These are phyloP conservation scores for Synergus gifuensis DNA, from an alignment of 2,888 invertebrate genomes.

Conservation along the genomic window DNA sequence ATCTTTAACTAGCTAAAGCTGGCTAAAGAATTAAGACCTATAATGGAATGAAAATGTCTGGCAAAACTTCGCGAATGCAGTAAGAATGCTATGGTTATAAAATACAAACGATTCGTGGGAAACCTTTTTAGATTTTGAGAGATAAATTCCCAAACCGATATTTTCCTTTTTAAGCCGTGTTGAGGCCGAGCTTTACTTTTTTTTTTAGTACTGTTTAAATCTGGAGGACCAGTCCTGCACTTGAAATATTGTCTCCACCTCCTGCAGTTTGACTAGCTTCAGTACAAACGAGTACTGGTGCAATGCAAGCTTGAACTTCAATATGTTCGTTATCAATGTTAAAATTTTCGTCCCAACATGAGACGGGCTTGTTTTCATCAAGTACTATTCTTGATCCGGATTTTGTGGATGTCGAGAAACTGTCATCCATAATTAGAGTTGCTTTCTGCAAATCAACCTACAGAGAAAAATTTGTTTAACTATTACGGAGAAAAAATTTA, in stretches of 20 bases:
- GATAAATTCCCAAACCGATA: not conserved
- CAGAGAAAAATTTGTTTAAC: conserved; percentile 23
- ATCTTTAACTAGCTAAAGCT: not conserved
- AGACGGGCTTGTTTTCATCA: conserved; percentile 85
- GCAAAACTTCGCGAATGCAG: not conserved
- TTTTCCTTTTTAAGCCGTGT: conserved; percentile 1
- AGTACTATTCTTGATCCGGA: conserved; percentile 82
- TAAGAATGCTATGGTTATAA: not conserved
- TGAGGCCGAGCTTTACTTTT: not conserved
- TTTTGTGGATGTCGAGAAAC: conserved; percentile 86
- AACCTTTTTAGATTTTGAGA: not conserved
- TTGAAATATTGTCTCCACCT: conserved; percentile 93
- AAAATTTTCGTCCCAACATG: conserved; percentile 88
- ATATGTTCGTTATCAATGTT: conserved; percentile 73
- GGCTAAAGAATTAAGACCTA: not conserved
- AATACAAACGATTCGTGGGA: not conserved
- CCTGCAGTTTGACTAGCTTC: conserved; percentile 90
- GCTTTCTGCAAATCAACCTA: conserved; percentile 80
- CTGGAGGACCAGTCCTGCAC: conserved; percentile 90
- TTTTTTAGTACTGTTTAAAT: conserved; percentile 75
- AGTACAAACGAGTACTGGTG: conserved; percentile 91
- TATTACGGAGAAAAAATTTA: not conserved
- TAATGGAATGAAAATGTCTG: conserved; percentile 23
- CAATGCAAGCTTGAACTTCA: conserved; percentile 86
- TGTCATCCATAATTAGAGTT: conserved; percentile 88